A percentile compares a stretch with the other conserved stretches of the same genome.
These are phyloP conservation scores for Serilophus lunatus DNA, from an alignment of 2,113 vertebrate species.

Conservation along the genomic window DNA sequence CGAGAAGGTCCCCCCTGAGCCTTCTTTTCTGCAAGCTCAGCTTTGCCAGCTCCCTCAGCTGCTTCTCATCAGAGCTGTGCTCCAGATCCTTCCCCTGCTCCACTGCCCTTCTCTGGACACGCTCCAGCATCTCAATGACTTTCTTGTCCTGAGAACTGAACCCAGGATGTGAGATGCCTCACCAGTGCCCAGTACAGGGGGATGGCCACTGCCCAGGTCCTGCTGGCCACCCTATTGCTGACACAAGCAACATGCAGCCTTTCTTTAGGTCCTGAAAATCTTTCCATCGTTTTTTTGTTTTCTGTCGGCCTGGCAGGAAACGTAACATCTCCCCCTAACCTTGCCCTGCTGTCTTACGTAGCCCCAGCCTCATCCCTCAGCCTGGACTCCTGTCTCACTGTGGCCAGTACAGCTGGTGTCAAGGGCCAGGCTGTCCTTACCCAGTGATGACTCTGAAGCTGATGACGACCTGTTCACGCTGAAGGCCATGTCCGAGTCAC, in stretches of 20 bases:
- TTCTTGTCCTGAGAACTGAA: background rate
- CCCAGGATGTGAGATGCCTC: background rate
- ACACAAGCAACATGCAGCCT: accelerated
- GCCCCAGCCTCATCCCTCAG: background rate
- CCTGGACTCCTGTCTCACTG: accelerated
- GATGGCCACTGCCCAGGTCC: background rate
- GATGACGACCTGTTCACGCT: constrained; percentile 95
- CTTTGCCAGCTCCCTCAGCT: background rate
- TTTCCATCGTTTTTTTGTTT: background rate
- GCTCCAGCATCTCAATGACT: too few relatives aligned
- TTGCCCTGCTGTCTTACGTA: background rate
- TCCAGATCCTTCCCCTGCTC: background rate
- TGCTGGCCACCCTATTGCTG: background rate
- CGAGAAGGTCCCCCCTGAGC: background rate
- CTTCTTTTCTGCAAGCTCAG: background rate
- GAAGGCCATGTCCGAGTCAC: constrained; percentile 95
- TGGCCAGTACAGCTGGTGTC: background rate
- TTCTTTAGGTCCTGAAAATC: background rate
- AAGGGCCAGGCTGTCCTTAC: constrained; percentile 67
- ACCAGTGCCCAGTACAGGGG: background rate
- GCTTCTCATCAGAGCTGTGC: background rate
- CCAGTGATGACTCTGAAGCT: constrained; percentile 95
- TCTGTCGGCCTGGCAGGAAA: background rate
- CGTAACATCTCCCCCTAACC: background rate
- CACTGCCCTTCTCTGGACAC: background rate